Evolutionary conservation across 2,797 vertebrate genomes (phyloP), one percentile per base, ranked within the genome.

Genomic region (Momotus momota): DNA sequence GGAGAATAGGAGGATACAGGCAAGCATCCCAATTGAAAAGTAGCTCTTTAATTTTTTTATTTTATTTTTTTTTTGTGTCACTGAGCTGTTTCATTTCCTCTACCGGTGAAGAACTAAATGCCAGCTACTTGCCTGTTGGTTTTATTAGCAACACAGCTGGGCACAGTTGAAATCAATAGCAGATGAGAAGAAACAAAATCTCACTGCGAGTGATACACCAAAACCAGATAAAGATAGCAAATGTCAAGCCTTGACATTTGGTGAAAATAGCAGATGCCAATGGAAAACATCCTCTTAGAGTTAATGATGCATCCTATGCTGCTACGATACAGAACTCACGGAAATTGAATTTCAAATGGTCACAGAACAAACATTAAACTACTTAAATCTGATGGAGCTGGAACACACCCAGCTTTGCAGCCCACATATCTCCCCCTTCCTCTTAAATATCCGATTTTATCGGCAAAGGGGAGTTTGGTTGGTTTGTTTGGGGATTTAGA

Each of bases 191-290:
- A 94, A 97, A 97, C 58, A 94, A 95, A 91, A 94, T 96, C 88
- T 94, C 81, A 40, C 55, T 91, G 81, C 64, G 84, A 93, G 74
- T 79, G 65, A 81, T 81, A 88, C 26, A 80, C 87, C 58, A 79
- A 97, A 94, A 92, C 69, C 51, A 93, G 74, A 92, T 94, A 95
- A 96, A 88, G 80, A 93, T 78, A 95, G 96, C 93, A 97, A 96
- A 97, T 97, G 95, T 97, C 97, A 97, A 90, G 57, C 41, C 85
- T 94, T 97, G 95, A 96, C 96, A 97, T 97, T 96, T 97, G 91
- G 73, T 94, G 91, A 88, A 67, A 96, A 94, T 87, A 97, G 88
- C 96, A 96, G 93, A 90, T 97, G 86, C 87, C 86, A 41, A 90
- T 75, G 78, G 73, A 95, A 92, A 97, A 91, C 52, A 86, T 80